Evolutionary conservation across 2,888 invertebrate species (phyloP), one percentile per base, ranked within the genome.

Genomic region (Lissocephala sabroskyi): DNA sequence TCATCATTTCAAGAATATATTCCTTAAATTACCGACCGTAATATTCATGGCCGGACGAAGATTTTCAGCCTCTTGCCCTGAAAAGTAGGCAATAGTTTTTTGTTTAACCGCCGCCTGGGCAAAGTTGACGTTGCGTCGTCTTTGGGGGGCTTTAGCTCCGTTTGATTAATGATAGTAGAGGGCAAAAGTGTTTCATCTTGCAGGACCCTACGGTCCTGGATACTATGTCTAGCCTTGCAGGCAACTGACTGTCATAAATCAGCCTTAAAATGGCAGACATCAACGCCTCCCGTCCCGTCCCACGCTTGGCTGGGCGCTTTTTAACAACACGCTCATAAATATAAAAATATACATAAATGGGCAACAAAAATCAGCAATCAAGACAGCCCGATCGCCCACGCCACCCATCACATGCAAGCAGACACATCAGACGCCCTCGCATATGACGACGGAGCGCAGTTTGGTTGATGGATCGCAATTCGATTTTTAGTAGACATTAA

Each of bases 401-500:
- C 7, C 3, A 3, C 23, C 23, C 3, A 3, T 23, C 7, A 23
- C 23, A 3, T 7, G 7, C 7, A 23, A 7, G 7, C 23, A 23
- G 23, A 23, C 23, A 23, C 7, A 23, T 23, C 3, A 23, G 23
- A 5, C 7, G 23, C 23, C 23, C 23, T 23, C 23, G 35, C 41
- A 44, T 49, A 56, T 63, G 52, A 42, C 54, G 49, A 23, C 50
- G 57, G n/a, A n/a, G n/a, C n/a, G n/a, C n/a, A n/a, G n/a, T 59
- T 62, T 63, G 65, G 71, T 73, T 63, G 60, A 71, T 71, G 70
- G 70, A 71, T 73, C 55, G 52, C 73, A 65, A 63, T 71, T 73
- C 71, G 70, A 73, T 73, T 70, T 70, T 73, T 73, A 71, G 63
- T 70, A 65, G 70, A 71, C 70, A 71, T 73, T 70, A 73, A 70